Percentiles rank a stretch among this genome's conserved stretches.
phyloP scores from a whole-genome alignment of 2,113 vertebrate species.

The Blennius ocellaris region DNA sequence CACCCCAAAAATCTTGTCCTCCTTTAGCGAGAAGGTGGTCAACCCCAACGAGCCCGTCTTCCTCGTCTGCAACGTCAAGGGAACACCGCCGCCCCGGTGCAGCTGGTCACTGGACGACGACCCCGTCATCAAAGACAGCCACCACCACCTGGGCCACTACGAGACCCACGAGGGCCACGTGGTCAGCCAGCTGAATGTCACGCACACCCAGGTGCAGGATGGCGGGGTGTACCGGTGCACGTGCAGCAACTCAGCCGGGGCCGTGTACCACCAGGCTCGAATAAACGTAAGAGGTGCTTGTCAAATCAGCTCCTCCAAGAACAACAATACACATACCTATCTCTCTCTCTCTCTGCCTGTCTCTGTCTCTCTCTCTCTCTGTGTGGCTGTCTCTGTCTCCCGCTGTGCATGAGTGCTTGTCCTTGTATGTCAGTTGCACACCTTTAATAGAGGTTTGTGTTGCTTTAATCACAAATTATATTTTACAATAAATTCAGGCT shows the following conservation, averaged over 20 bases:
- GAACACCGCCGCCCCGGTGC: slow-evolving; percentile 92
- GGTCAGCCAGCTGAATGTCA: slow-evolving; percentile 98
- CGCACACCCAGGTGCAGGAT: slow-evolving; percentile 94
- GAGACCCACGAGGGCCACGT: slow-evolving; percentile 94
- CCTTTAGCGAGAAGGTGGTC: slow-evolving; percentile 98
- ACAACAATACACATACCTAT: slow-evolving; percentile 82
- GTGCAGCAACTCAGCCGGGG: slow-evolving; percentile 98
- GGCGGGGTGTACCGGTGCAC: slow-evolving; percentile 98
- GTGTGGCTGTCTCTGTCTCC: slow-evolving; percentile 45
- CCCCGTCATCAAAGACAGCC: slow-evolving; percentile 91
- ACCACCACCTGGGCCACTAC: slow-evolving; percentile 94
- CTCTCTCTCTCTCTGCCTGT: slow-evolving; percentile 57
- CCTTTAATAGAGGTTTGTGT: not conserved
- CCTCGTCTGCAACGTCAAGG: slow-evolving; percentile 96
- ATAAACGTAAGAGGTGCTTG: slow-evolving; percentile 99
- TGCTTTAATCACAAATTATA: not conserved
- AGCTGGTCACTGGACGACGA: slow-evolving; percentile 97
- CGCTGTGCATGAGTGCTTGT: slow-evolving; percentile 6
- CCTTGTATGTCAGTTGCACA: not conserved
- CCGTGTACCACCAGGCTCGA: slow-evolving; percentile 99
- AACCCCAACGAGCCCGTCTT: slow-evolving; percentile 95
- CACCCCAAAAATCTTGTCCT: slow-evolving; percentile 96
- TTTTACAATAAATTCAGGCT: not conserved
- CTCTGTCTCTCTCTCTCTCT: slow-evolving; percentile 56
- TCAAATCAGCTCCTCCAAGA: slow-evolving; percentile 99